These are phyloP conservation scores for Bombus cullumanus DNA, from an alignment of 1,140 invertebrate genomes.

Conservation along the genomic window DNA sequence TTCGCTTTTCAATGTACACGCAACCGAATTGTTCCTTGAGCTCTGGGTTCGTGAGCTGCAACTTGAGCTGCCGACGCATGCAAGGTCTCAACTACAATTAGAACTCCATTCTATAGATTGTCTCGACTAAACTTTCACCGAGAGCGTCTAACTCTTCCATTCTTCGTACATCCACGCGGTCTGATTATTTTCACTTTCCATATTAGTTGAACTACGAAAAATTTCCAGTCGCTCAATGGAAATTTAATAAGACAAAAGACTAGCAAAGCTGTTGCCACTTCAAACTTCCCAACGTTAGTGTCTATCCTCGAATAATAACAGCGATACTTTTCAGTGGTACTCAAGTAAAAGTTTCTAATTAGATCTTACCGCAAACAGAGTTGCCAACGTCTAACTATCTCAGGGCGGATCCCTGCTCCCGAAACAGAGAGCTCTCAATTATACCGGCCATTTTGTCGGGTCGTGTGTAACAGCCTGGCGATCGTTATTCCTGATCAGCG, in stretches of 20 bases:
- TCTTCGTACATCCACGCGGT: not conserved
- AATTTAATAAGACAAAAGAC: not conserved
- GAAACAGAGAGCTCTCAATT: constrained; percentile 27
- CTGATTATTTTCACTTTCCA: not conserved
- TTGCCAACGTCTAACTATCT: not conserved
- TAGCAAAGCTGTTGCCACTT: not conserved
- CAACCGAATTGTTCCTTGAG: constrained; percentile 5
- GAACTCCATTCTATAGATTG: not conserved
- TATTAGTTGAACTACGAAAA: not conserved
- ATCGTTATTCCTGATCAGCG: constrained; percentile 58
- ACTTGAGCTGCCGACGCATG: not conserved
- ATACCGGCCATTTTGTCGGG: constrained; percentile 41
- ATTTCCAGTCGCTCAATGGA: not conserved
- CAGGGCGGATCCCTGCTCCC: not conserved
- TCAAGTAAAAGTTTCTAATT: not conserved
- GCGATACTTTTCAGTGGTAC: not conserved
- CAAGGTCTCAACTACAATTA: not conserved
- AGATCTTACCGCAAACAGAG: not conserved
- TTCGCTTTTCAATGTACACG: constrained; percentile 11
- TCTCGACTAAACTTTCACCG: not conserved
- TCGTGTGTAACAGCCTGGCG: constrained; percentile 28
- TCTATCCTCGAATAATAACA: not conserved
- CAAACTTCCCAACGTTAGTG: not conserved
- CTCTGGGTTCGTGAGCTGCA: not conserved
- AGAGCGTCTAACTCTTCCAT: not conserved